Conservation (phyloP, 1,140 invertebrate genomes). For the Magallana ariakensis region DNA sequence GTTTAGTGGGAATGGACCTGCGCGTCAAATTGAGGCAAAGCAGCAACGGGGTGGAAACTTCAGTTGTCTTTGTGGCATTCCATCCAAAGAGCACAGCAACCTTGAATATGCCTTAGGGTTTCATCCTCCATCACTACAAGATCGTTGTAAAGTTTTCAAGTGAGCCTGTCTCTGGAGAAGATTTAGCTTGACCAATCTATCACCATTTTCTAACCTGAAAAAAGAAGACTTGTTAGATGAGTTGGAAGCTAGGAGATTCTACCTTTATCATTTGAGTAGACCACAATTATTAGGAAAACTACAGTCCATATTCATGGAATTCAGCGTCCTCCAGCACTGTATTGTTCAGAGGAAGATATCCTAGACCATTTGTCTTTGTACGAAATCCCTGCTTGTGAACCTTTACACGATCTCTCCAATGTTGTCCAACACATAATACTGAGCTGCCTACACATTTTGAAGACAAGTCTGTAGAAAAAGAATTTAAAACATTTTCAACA, state of each 20-base stretch:
- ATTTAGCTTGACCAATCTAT: not conserved
- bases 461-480: too few species aligned
- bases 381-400: too few species aligned
- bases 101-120: not conserved
- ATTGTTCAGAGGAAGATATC: not conserved
- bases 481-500: too few species aligned
- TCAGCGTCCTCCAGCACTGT: slow-evolving; percentile 42
- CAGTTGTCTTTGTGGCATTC: slow-evolving; percentile 41
- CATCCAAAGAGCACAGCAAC: not conserved
- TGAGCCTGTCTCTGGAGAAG: not conserved
- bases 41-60: too few species aligned
- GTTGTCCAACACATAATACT: too few species aligned
- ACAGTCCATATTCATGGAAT: slow-evolving; percentile 7
- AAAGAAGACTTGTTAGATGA: too few species aligned
- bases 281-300: slow-evolving; percentile 17
- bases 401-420: too few species aligned
- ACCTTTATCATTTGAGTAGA: not conserved
- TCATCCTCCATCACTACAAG: not conserved
- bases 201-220: too few species aligned
- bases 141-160: not conserved
- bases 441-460: too few species aligned
- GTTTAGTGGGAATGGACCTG: slow-evolving; percentile 41
- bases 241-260: too few species aligned
- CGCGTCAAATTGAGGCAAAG: slow-evolving; percentile 35
- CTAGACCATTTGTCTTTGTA: too few species aligned